A percentile compares a stretch with the other conserved stretches of the same genome.
phyloP scores from a whole-genome alignment of 2,113 vertebrate genomes.

The Rhabdornis inornatus region DNA sequence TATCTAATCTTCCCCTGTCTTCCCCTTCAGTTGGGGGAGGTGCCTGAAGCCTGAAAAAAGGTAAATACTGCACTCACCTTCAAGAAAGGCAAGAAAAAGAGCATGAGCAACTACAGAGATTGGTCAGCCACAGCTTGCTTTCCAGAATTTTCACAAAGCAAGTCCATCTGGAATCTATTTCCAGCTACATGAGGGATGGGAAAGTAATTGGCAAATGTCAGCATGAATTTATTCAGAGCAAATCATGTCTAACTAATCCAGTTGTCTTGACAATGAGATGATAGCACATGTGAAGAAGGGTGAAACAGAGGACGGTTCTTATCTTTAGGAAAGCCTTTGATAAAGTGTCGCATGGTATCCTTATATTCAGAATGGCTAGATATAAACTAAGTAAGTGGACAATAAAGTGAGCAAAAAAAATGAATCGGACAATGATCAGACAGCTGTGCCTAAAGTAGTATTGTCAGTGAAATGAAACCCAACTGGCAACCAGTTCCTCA shows the following conservation, averaged over 20 bases:
- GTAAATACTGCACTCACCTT: neutral
- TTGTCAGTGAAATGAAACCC: neutral
- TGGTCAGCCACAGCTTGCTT: neutral
- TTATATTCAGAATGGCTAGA: neutral
- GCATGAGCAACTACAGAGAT: neutral
- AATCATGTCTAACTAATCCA: neutral
- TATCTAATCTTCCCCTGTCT: neutral
- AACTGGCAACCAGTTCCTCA: neutral
- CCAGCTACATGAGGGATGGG: neutral
- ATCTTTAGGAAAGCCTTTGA: neutral
- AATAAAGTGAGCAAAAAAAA: neutral
- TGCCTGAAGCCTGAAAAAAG: neutral
- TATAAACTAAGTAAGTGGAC: neutral
- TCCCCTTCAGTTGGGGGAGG: neutral
- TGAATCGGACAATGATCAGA: neutral
- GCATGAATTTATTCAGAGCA: neutral
- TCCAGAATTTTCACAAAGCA: neutral
- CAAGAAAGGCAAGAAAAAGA: neutral
- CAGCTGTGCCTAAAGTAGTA: neutral
- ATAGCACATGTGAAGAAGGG: neutral
- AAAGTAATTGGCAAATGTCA: neutral
- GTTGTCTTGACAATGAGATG: neutral
- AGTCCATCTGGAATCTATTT: neutral
- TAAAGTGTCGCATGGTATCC: neutral
- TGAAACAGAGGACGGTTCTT: neutral